Percentiles rank a stretch among this genome's conserved stretches.
These are phyloP conservation scores for Cryptoblepharus egeriae DNA, from an alignment of 2,797 vertebrate genomes.

Conservation along the genomic window DNA sequence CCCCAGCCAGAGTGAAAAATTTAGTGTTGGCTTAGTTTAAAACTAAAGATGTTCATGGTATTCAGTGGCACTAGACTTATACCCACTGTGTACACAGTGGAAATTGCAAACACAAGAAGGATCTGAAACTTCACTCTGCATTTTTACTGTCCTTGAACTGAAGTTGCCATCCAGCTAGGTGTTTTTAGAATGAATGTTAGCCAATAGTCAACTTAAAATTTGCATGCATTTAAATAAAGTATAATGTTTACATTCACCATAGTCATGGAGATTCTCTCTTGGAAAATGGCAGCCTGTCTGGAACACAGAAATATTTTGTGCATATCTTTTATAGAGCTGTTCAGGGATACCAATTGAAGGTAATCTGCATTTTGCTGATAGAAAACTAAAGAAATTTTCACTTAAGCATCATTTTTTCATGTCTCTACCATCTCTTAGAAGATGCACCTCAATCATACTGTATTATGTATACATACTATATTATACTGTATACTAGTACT, in stretches of 20 bases:
- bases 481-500: no score
- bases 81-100: constrained; percentile 2
- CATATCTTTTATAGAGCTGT: background rate
- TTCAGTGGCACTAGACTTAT: constrained; percentile 23
- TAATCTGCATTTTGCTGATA: background rate
- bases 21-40: background rate
- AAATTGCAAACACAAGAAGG: constrained; percentile 1
- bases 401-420: background rate
- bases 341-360: background rate
- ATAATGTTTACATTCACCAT: constrained; percentile 7
- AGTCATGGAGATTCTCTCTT: constrained; percentile 8
- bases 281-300: background rate
- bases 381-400: background rate
- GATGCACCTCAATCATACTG: no score
- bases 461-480: no score
- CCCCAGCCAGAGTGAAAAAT: background rate
- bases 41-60: background rate
- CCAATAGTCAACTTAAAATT: constrained; percentile 18
- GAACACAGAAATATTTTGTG: background rate
- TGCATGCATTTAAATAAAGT: constrained; percentile 34
- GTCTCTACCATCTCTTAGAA: background rate
- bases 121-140: constrained; percentile 11
- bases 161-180: constrained; percentile 18
- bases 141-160: constrained; percentile 6
- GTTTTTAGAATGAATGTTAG: constrained; percentile 10